Base-by-base conservation (phyloP, 2,797 vertebrate species). In the Phalloptychus januarius region DNA sequence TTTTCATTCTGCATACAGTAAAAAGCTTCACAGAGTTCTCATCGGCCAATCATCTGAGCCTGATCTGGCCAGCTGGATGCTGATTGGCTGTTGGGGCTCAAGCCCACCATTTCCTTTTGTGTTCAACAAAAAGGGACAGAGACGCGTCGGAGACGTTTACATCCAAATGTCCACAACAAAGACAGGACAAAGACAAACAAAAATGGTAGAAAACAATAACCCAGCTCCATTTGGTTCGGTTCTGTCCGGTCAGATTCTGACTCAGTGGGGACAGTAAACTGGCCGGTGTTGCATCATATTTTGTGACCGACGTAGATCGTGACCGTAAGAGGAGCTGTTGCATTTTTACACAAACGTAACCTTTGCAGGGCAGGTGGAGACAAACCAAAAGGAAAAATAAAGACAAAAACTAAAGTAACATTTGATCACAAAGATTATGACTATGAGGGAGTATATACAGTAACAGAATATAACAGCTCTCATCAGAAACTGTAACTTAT, bases 1-100 rank as follows among this genome's bases (percentile, higher is more conserved):
- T 75, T 74, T 83, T 79, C 56, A 42, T 83, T 81, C 3, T 77
- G 45, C 11, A 7, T 71, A 87, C 83, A 90, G 50, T 80, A 58
- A 84, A 88, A 83, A 5, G 45, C 58, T 79, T 78, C 71, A 79
- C 16, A 86, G 80, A 91, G 79, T 80, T 79, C 81, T 71, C 52
- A 56, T 82, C 74, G 65, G 80, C 90, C 90, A 91, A 87, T 89
- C 73, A 72, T 7, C 75, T 74, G 74, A 80, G 82, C 71, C 79
- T 88, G 44, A 87, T 71, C 28, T 72, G 72, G 67, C 44, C 78
- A 91, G 73, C 88, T 88, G 2, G 18, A 84, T 63, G 85, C 74
- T 52, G 88, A 96, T 94, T 96, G 95, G 95, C 89, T 83, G 80
- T 5, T 78, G 2, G 71, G 81, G 80, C 76, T 82, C 93, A 94